Conservation (phyloP, 2,888 invertebrate genomes). For the Masnerella sp. region DNA sequence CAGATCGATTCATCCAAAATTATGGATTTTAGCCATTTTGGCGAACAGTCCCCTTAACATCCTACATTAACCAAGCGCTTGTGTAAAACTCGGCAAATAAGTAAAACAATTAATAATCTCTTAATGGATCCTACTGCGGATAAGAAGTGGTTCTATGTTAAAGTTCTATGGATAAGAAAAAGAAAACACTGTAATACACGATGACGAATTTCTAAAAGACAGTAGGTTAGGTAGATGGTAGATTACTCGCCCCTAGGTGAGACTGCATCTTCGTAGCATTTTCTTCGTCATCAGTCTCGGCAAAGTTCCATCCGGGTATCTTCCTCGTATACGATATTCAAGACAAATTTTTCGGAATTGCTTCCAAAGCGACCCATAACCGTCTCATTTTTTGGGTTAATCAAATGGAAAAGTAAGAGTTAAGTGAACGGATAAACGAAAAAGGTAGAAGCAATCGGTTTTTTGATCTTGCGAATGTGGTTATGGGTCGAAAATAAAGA, state of each 20-base stretch:
- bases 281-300: conserved; percentile 73
- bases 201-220: conserved; percentile 74
- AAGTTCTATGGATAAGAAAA: conserved; percentile 66
- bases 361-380: conserved; percentile 53
- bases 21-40: no score
- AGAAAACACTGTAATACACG: conserved; percentile 72
- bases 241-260: conserved; percentile 77
- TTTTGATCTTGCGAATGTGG: conserved; percentile 17
- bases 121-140: conserved; percentile 64
- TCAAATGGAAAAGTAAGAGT: neutral
- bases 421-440: conserved; percentile 3
- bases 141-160: conserved; percentile 61
- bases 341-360: conserved; percentile 60
- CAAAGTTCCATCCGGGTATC: conserved; percentile 70
- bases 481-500: conserved; percentile 62
- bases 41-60: conserved; percentile 49
- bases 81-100: conserved; percentile 48
- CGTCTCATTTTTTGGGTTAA: conserved; percentile 12
- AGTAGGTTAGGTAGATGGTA: conserved; percentile 77
- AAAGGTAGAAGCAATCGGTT: conserved; percentile 1
- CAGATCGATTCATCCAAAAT: no score
- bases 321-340: conserved; percentile 69
- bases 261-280: conserved; percentile 73
- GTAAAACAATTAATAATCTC: conserved; percentile 41
- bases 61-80: conserved; percentile 51